phyloP scores from a whole-genome alignment of 35 echinoderm and acorn worm species.

The Chiridota heheva region DNA sequence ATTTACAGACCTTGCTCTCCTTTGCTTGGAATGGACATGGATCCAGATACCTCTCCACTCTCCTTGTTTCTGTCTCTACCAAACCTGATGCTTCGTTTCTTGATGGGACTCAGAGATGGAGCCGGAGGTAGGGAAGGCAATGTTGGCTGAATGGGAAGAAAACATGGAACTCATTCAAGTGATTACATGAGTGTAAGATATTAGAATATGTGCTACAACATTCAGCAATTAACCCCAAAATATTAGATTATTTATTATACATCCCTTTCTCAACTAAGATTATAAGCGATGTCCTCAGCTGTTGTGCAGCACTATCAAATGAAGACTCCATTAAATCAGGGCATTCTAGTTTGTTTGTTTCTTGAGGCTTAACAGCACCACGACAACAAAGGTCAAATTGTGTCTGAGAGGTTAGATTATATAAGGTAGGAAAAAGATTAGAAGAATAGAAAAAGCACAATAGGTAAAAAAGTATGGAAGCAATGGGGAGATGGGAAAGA shows the following conservation, averaged over 20 bases:
- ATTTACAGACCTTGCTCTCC: constrained; percentile 60
- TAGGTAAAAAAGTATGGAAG: too few relatives aligned
- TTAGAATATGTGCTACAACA: too few relatives aligned
- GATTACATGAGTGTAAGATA: too few relatives aligned
- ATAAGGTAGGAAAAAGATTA: too few relatives aligned
- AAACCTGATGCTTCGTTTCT: constrained; percentile 65
- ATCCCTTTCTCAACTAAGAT: neutral
- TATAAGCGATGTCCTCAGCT: neutral
- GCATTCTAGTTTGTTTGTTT: too few relatives aligned
- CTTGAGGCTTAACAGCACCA: too few relatives aligned
- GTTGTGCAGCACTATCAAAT: neutral
- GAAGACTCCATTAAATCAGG: too few relatives aligned
- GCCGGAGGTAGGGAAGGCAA: constrained; percentile 80
- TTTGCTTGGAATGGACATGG: constrained; percentile 52
- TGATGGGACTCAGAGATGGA: constrained; percentile 95
- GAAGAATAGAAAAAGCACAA: too few relatives aligned
- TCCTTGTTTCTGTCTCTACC: constrained; percentile 71
- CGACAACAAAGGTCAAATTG: too few relatives aligned
- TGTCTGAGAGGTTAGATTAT: too few relatives aligned
- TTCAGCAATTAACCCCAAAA: neutral
- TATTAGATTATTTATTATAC: neutral
- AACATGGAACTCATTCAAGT: neutral
- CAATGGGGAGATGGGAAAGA: too few relatives aligned
- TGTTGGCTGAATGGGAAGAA: constrained; percentile 47
- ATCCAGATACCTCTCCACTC: constrained; percentile 21